A percentile compares a stretch with the other conserved stretches of the same genome.
These are phyloP conservation scores for Syngnathoides biaculeatus DNA, from an alignment of 2,113 vertebrate genomes.

Conservation along the genomic window DNA sequence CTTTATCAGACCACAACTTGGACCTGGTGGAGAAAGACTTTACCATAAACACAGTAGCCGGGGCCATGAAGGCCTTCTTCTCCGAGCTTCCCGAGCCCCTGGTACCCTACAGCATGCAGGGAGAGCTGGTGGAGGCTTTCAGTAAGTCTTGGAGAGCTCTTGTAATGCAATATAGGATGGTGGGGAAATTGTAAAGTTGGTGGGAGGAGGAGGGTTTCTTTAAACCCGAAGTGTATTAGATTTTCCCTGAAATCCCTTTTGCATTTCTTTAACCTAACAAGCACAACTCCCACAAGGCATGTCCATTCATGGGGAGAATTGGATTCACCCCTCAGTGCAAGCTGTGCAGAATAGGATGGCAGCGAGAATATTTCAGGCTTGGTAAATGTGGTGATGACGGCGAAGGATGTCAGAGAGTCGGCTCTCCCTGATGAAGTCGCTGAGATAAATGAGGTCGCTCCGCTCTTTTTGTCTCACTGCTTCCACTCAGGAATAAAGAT, in stretches of 20 bases:
- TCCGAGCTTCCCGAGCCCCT: constrained; percentile 90
- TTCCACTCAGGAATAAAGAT: constrained; percentile 37
- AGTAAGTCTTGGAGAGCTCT: constrained; percentile 77
- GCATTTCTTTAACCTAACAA: constrained; percentile 49
- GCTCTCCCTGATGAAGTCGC: constrained; percentile 10
- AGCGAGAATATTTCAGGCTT: constrained; percentile 29
- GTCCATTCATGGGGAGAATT: constrained; percentile 54
- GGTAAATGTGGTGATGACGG: constrained; percentile 27
- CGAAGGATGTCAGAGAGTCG: constrained; percentile 15
- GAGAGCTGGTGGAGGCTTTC: constrained; percentile 88
- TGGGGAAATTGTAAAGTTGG: not conserved
- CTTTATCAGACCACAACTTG: constrained; percentile 78
- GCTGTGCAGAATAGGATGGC: constrained; percentile 14
- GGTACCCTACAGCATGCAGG: constrained; percentile 89
- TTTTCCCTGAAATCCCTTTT: constrained; percentile 36
- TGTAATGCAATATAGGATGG: not conserved
- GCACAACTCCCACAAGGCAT: constrained; percentile 52
- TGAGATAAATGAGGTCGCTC: constrained; percentile 37
- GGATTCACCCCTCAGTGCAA: constrained; percentile 39
- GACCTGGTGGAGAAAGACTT: constrained; percentile 93
- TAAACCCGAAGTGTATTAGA: constrained; percentile 30
- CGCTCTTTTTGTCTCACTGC: constrained; percentile 40
- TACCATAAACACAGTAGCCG: constrained; percentile 89
- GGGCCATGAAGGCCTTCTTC: constrained; percentile 97
- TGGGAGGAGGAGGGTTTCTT: constrained; percentile 3